These are phyloP conservation scores for Lacerta bilineata DNA, from an alignment of 2,797 vertebrate species.

Conservation along the genomic window DNA sequence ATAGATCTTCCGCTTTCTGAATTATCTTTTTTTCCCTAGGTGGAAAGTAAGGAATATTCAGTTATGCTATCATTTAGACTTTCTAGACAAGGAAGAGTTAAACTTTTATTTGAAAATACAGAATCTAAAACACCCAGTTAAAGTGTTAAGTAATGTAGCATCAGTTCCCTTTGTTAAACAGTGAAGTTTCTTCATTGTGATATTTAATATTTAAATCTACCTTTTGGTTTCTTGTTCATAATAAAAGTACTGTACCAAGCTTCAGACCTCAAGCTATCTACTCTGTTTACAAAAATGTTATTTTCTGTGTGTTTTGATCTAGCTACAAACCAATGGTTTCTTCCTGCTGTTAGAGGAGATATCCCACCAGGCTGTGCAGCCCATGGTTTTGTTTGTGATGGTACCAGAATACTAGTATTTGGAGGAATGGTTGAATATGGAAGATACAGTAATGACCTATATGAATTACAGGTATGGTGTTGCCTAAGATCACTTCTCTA, in stretches of 20 bases:
- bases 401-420: slow-evolving; percentile 93
- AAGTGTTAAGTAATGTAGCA: neutral
- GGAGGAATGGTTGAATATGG: slow-evolving; percentile 99
- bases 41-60: neutral
- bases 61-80: neutral
- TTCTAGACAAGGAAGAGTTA: neutral
- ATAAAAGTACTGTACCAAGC: neutral
- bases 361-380: slow-evolving; percentile 98
- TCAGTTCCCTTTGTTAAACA: neutral
- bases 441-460: slow-evolving; percentile 94
- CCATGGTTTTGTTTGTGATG: slow-evolving; percentile 95
- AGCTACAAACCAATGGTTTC: slow-evolving; percentile 98
- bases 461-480: slow-evolving; percentile 93
- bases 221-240: neutral
- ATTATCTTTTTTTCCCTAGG: neutral
- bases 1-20: neutral
- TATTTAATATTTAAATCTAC: neutral
- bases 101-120: neutral
- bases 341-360: slow-evolving; percentile 97
- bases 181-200: too few species aligned
- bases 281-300: neutral
- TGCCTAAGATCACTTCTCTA: neutral
- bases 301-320: slow-evolving; percentile 43
- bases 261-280: neutral
- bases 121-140: neutral